Evolutionary conservation across 2,797 vertebrate species (phyloP), one percentile per base, ranked within the genome.

Genomic region (Dromococcyx pavoninus): DNA sequence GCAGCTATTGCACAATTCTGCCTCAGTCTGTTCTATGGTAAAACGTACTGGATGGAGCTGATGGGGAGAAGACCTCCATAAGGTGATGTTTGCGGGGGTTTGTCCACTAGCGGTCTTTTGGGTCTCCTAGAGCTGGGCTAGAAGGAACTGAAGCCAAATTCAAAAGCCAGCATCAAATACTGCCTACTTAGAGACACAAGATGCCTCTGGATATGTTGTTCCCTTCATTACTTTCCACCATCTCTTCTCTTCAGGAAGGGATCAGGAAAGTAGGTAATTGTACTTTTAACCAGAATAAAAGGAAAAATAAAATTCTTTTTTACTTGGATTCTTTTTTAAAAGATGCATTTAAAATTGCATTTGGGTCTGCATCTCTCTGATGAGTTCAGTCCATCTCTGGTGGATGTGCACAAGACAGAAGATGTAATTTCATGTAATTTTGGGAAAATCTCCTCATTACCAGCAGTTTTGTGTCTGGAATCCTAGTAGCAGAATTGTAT

Each of bases 341-440:
- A 88, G 24, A 41, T 67, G 4, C 8, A 22, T 41, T 23, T 50
- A 60, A 86, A 89, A 78, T 76, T 91, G 64, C 82, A 56, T 76
- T 73, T 81, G 12, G 11, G 11, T 84, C 65, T 95, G 22, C 37
- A 54, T 91, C 43, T 92, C 51, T 84, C 53, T 84, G 19, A 39
- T 81, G 62, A 84, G 23, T 86, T 69, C 82, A 61, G 62, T 32
- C 53, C 23, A 41, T 58, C 33, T 78, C 58, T 92, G 54, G 69
- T 60, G 32, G 43, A 37, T 83, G 13, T 81, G 28, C 39, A 64
- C 19, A 35, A 41, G 33, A 66, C 11, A 73, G 28, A 78, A 61
- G 67, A 74, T 77, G 61, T 54, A 79, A 91, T 92, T 89, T 89
- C 64, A 70, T 50, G 46, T 90, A 58, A 95, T 81, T 86, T 93